Evolutionary conservation across 1,140 invertebrate species (phyloP).

Genomic region (Cephus cinctus): DNA sequence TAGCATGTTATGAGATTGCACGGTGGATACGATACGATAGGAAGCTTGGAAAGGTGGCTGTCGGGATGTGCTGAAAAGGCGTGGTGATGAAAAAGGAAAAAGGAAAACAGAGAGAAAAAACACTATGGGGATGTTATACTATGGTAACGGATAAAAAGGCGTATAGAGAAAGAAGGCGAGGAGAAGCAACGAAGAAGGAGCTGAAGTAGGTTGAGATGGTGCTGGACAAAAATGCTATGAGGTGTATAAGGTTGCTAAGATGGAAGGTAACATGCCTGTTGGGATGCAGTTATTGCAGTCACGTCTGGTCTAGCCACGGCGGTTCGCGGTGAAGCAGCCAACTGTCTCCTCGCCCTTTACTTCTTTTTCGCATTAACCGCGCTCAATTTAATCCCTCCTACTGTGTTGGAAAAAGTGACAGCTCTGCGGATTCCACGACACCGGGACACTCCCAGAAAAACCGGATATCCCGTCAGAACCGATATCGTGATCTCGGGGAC

Average conservation of each 20-base stretch:
- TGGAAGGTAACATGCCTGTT: too few species aligned
- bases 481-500: too few species aligned
- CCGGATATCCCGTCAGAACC: too few species aligned
- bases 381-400: constrained; percentile 25
- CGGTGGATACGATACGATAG: too few species aligned
- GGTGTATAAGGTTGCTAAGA: too few species aligned
- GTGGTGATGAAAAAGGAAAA: not conserved
- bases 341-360: constrained; percentile 18
- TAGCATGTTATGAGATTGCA: too few species aligned
- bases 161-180: not conserved
- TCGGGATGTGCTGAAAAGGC: not conserved
- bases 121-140: too few species aligned
- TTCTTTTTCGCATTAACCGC: constrained; percentile 32
- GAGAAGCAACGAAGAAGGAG: not conserved
- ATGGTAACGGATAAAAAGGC: too few species aligned
- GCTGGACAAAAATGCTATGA: not conserved
- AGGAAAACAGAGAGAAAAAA: not conserved
- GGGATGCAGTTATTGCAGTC: constrained; percentile 36
- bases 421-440: constrained; percentile 16
- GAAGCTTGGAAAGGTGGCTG: not conserved
- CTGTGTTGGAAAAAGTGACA: constrained; percentile 14
- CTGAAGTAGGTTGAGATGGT: not conserved
- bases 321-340: constrained; percentile 17
- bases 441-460: too few species aligned
- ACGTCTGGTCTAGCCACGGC: constrained; percentile 28